These are phyloP conservation scores for Octopus sinensis DNA, from an alignment of 1,140 invertebrate species.

Conservation along the genomic window DNA sequence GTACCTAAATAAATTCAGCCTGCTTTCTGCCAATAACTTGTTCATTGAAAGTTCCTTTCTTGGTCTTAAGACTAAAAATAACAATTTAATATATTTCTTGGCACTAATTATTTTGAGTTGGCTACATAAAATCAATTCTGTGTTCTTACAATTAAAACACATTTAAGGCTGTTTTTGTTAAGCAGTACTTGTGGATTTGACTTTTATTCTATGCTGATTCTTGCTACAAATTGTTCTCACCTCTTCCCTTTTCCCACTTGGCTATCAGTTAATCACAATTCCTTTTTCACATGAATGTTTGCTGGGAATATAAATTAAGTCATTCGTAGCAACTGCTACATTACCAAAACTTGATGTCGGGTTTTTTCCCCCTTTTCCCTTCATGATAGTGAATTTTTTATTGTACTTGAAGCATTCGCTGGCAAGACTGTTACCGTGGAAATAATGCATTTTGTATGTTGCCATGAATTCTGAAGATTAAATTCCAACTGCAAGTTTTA, in stretches of 20 bases:
- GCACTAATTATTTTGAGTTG: too few relatives aligned
- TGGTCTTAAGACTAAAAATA: too few relatives aligned
- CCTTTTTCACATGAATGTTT: background rate
- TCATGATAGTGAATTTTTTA: background rate
- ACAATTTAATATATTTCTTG: too few relatives aligned
- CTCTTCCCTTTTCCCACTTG: background rate
- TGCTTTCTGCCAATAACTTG: background rate
- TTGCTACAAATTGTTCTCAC: constrained; percentile 4
- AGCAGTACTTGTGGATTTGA: background rate
- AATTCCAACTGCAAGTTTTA: constrained; percentile 8
- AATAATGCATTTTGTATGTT: constrained; percentile 12
- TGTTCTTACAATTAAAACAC: background rate
- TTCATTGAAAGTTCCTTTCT: too few relatives aligned
- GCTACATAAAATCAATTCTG: too few relatives aligned
- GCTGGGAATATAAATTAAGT: background rate
- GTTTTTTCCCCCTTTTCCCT: background rate
- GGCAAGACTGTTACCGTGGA: constrained; percentile 10
- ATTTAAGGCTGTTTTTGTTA: background rate
- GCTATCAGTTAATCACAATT: background rate
- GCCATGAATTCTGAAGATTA: constrained; percentile 12
- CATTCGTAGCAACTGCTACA: too few relatives aligned
- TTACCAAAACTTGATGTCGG: background rate
- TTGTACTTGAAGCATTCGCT: background rate
- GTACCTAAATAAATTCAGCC: background rate
- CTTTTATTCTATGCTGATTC: background rate